Base-by-base conservation (phyloP, 2,113 vertebrate genomes). In the Ariopsis seemanni region DNA sequence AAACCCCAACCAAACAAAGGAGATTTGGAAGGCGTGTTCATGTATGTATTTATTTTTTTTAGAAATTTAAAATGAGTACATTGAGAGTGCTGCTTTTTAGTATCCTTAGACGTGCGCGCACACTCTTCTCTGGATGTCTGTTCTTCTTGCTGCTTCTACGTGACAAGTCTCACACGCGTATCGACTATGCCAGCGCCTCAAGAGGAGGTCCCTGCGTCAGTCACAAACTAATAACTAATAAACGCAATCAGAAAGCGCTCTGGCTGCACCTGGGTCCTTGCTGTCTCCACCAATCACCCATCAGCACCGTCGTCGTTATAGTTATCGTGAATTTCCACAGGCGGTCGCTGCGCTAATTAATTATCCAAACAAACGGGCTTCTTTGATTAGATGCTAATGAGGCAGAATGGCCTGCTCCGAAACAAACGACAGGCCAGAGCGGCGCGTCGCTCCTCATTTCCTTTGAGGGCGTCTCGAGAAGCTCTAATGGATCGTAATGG, bases 211-310 rank as follows among this genome's bases (percentile, higher is more conserved):
- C 58, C 62, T 90, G 89, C 90, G 93, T 95, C 95, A 94, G 94
- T 95, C 94, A 93, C 91, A 88, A n/a, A 63, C 82, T 79, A 62
- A 67, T 60, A 27, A 86, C 86, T 72, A 94, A 94, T 92, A 82
- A 94, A 94, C 93, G 89, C 92, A 90, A 95, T 95, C 94, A 94
- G 94, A 93, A 92, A 67, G 90, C 91, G 69, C 75, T 34, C 50
- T 81, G 91, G 91, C 91, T 88, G 91, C 93, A 91, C 90, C 90
- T 92, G 90, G 80, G 92, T 91, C 62, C 87, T 42, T 63, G 20
- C 58, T 34, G 55, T n/a, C 79, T 87, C 84, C 30, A 65, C 90
- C 87, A 88, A 89, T 89, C 85, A 83, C 75, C 72, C 27, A 25
- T 57, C 86, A 42, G 83, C 84, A 42, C 72, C 27, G 42, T 67